Percentiles rank a stretch among this genome's conserved stretches.
Evolutionary conservation across 2,888 invertebrate genomes (phyloP).

Genomic region (Caradrina kadenii): DNA sequence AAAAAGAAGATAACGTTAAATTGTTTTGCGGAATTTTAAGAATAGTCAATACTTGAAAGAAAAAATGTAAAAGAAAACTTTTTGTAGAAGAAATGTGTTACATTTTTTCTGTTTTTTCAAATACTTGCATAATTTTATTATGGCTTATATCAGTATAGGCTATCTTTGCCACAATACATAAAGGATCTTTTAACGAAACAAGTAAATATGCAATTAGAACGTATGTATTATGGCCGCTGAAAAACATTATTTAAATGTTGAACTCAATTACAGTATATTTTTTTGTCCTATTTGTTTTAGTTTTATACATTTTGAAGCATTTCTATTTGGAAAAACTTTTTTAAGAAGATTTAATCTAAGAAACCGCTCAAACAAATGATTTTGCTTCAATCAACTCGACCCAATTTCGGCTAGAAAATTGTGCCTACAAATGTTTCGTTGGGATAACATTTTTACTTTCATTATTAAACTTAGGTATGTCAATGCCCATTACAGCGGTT

Average conservation of each 20-base stretch:
- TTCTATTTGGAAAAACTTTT: background rate
- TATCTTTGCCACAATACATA: no score
- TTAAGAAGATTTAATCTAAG: background rate
- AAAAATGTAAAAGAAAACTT: background rate
- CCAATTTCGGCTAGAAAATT: constrained; percentile 1
- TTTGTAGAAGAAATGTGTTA: background rate
- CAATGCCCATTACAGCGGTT: constrained; percentile 3
- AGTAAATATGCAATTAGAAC: no score
- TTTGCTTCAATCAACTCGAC: constrained; percentile 14
- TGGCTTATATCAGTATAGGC: no score
- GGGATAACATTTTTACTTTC: constrained; percentile 21
- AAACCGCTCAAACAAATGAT: constrained; percentile 2
- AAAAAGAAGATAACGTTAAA: background rate
- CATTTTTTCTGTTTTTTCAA: background rate
- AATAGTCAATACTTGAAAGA: background rate
- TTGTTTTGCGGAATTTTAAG: background rate
- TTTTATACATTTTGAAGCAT: background rate
- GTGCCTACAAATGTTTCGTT: background rate
- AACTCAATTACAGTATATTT: no score
- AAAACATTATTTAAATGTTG: background rate
- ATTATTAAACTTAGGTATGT: constrained; percentile 3
- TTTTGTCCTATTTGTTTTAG: background rate
- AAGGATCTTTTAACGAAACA: no score
- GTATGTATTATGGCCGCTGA: background rate
- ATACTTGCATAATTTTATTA: no score